These are phyloP conservation scores for Mus spicilegus DNA, from an alignment of 2,113 vertebrate genomes.

Conservation along the genomic window DNA sequence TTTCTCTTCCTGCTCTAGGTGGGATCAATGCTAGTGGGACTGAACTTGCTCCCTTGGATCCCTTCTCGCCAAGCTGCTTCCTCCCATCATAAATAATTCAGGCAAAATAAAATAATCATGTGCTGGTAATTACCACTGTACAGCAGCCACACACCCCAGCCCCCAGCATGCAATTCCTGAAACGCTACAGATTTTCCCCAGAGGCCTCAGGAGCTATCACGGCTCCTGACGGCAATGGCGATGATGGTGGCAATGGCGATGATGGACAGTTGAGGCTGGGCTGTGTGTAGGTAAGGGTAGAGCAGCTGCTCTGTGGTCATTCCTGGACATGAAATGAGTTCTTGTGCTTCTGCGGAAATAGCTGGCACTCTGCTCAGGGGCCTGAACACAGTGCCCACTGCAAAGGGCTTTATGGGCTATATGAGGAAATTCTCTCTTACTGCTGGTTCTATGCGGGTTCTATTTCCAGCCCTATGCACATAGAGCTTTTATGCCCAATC, in stretches of 20 bases:
- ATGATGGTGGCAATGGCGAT: neutral
- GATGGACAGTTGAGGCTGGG: neutral
- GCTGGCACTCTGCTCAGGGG: neutral
- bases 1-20: constrained; percentile 64
- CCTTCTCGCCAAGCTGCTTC: constrained; percentile 70
- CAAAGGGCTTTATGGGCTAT: neutral
- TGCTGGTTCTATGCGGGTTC: neutral
- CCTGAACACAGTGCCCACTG: neutral
- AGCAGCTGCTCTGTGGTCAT: neutral
- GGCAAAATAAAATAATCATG: constrained; percentile 73
- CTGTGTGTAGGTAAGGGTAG: neutral
- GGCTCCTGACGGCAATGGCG: neutral
- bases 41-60: constrained; percentile 47
- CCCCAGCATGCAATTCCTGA: neutral
- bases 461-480: neutral
- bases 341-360: neutral
- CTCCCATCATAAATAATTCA: constrained; percentile 80
- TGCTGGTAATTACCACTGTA: constrained; percentile 67
- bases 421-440: neutral
- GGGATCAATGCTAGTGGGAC: constrained; percentile 70
- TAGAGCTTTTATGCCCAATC: neutral
- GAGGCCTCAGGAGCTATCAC: rapidly evolving
- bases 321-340: neutral
- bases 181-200: neutral
- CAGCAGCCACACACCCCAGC: neutral